Percentiles rank a stretch among this genome's conserved stretches.
Evolutionary conservation across 2,113 vertebrate genomes (phyloP).

Genomic region (Nothocercus julius): DNA sequence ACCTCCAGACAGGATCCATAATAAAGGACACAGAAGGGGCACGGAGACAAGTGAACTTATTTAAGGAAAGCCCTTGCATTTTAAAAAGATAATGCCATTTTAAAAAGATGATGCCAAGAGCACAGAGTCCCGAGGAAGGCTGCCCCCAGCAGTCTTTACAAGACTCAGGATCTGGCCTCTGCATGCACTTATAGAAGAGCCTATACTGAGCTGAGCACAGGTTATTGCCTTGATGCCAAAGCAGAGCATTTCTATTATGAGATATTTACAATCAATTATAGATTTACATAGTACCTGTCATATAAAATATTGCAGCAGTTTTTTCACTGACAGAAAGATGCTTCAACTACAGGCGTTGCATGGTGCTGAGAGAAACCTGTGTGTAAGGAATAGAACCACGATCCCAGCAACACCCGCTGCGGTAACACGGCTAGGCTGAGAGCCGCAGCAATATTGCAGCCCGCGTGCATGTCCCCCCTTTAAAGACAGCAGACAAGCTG

Average conservation of each 20-base stretch:
- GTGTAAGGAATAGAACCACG: background rate
- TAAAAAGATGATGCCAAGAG: background rate
- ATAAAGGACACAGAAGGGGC: background rate
- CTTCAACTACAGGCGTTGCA: background rate
- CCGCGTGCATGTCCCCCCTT: background rate
- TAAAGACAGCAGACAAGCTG: background rate
- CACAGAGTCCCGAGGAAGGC: background rate
- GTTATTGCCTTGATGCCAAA: background rate
- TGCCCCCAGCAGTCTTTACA: background rate
- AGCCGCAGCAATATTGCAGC: background rate
- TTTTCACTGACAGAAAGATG: background rate
- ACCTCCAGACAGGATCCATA: background rate
- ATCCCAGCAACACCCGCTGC: background rate
- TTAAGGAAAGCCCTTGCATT: background rate
- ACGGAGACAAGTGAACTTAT: background rate
- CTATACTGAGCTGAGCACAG: background rate
- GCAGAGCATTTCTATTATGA: background rate
- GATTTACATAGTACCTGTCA: background rate
- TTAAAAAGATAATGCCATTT: background rate
- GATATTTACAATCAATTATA: background rate
- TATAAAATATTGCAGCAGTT: background rate
- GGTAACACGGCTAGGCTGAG: background rate
- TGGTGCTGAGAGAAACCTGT: background rate
- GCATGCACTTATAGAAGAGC: background rate
- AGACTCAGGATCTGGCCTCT: background rate